Evolutionary conservation across 1,140 invertebrate species (phyloP), one percentile per base, ranked within the genome.

Genomic region (Sminthurides bifidus): DNA sequence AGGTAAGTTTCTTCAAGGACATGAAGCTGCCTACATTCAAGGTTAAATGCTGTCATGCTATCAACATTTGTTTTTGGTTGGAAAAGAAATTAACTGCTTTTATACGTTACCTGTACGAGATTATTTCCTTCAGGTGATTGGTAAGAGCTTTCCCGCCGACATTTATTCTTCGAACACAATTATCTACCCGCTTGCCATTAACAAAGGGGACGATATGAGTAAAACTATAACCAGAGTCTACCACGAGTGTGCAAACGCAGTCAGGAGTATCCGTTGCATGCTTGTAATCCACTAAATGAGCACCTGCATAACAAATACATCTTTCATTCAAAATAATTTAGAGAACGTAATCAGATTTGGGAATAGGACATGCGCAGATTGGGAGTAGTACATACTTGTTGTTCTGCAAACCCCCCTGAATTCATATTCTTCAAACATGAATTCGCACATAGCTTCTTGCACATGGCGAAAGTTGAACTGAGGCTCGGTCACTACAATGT

Each of bases 1-100:
- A 98, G 92, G 73, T 92, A 94, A 0, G 93, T 97, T 73, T 99
- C 96, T 70, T 98, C 94, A 87, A 97, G 92, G 0, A 99, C 92
- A 76, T 98, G 89, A 17, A 98, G 73, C 67, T 98, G 93, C 33
- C 93, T 75, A 60, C 62, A 24, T 35, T 29, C 40, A 19, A 54
- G 4, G 52, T 2, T 46, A 19, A 29, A 38, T 26, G 17, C 10
- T 19, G 19, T 12, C 2, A 21, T 29, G 8, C 5, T 15, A 1
- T 43, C 19, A 29, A 52, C 14, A 23, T 24, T 6, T 43, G 3
- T 2, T 10, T 24, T 50, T 48, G 24, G 10, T 10, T 10, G 19
- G 54, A 33, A 33, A 26, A 64, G 14, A 45, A 58, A 52, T 44
- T 21, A 37, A 33, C 14, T 46, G 4, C 10, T 19, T 2, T 21